A percentile compares a stretch with the other conserved stretches of the same genome.
These are phyloP conservation scores for Vultur gryphus DNA, from an alignment of 2,797 vertebrate genomes.

Conservation along the genomic window DNA sequence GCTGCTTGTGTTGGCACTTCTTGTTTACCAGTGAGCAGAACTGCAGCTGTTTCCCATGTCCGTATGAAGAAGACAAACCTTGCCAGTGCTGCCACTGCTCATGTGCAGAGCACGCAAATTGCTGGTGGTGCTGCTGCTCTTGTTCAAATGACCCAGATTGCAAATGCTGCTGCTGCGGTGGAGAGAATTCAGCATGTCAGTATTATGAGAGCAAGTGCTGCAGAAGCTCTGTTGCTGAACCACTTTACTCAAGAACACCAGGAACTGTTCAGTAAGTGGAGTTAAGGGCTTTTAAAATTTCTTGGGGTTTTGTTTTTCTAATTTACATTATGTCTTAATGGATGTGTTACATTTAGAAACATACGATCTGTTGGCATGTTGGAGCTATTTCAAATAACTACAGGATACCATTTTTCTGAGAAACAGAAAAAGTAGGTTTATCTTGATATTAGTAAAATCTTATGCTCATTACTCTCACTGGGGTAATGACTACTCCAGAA, in stretches of 20 bases:
- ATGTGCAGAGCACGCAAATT: slow-evolving; percentile 54
- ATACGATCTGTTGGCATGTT: not conserved
- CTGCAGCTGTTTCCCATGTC: slow-evolving; percentile 61
- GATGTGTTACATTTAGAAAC: not conserved
- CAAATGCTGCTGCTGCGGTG: slow-evolving; percentile 46
- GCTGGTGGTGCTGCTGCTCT: slow-evolving; percentile 69
- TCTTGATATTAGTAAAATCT: not conserved
- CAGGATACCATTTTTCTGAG: not conserved
- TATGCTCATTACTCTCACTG: not conserved
- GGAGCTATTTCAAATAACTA: not conserved
- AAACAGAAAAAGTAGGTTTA: not conserved
- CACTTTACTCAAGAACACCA: not conserved
- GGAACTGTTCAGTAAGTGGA: not conserved
- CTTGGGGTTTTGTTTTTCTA: not conserved
- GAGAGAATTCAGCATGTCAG: slow-evolving; percentile 10
- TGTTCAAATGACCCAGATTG: slow-evolving; percentile 62
- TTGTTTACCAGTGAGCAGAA: slow-evolving; percentile 60
- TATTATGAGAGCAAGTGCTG: slow-evolving; percentile 62
- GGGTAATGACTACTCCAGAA: not conserved
- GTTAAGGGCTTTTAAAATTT: not conserved
- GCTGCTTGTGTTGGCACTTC: slow-evolving; percentile 58
- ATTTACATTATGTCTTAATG: not conserved
- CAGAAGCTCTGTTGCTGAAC: not conserved
- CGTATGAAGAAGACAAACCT: slow-evolving; percentile 1
- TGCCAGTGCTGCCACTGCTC: slow-evolving; percentile 67